phyloP scores from a whole-genome alignment of 2,113 vertebrate species.

The Chinchilla lanigera region DNA sequence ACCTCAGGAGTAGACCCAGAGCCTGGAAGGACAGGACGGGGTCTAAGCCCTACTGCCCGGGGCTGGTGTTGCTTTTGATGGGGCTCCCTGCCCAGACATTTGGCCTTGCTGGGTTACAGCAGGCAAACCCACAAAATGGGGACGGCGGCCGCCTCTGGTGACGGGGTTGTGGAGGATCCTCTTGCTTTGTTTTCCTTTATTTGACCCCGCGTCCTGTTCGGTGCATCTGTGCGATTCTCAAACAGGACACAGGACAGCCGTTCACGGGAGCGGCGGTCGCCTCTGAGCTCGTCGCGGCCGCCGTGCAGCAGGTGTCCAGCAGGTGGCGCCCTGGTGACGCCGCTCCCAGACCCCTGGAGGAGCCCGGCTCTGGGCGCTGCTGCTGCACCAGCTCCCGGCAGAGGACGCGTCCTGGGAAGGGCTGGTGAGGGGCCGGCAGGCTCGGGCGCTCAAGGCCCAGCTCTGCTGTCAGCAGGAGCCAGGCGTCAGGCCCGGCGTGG shows the following conservation, averaged over 20 bases:
- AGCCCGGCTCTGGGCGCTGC: not conserved
- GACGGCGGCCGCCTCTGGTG: not conserved
- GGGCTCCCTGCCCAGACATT: too few relatives aligned
- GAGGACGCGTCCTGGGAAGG: too few relatives aligned
- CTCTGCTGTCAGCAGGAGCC: not conserved
- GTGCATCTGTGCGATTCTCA: not conserved
- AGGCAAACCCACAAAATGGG: not conserved
- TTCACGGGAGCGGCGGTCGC: not conserved
- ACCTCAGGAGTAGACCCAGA: not conserved
- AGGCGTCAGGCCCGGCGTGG: not conserved
- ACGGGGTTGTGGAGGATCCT: not conserved
- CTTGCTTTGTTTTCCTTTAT: not conserved
- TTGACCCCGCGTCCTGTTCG: not conserved
- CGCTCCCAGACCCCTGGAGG: not conserved
- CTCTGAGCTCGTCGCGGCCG: not conserved
- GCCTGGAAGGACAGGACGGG: not conserved
- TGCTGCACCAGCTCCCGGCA: not conserved
- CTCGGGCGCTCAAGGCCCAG: not conserved
- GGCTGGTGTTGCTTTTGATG: not conserved
- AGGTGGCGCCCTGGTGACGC: conserved; percentile 85
- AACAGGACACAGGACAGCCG: not conserved
- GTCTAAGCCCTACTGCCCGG: not conserved
- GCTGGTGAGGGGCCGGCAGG: not conserved
- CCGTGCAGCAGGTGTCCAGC: conserved; percentile 87
- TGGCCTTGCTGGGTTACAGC: too few relatives aligned